Evolutionary conservation across 2,113 vertebrate species (phyloP), one percentile per base, ranked within the genome.

Genomic region (Siniperca chuatsi): DNA sequence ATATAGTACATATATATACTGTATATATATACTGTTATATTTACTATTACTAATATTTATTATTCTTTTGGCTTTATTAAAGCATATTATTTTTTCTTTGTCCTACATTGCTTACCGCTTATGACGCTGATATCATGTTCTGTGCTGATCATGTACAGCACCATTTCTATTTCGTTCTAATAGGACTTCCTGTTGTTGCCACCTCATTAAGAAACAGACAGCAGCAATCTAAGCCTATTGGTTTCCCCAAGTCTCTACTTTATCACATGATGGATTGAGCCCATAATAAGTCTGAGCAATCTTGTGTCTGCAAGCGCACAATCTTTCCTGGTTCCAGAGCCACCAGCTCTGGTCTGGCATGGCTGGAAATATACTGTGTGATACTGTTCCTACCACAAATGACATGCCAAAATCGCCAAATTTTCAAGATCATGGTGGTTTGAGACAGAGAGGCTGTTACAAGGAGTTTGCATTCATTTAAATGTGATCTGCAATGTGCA

Each of bases 211-310:
- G 80, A 75, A 61, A 75, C 86, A 84, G 81, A 71, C 81, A 1
- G 44, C 80, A 84, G 70, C 66, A 44, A 57, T 55, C 15, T 75
- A 82, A 78, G 75, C 79, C 75, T 37, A 46, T 61, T 73, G 68
- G 33, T 89, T 75, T 55, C 83, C 68, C 74, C 52, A 66, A 79
- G 87, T 82, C 58, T 71, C 64, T 20, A 21, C 82, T 85, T 72
- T 68, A 81, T 91, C 93, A 91, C 87, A 91, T 89, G 79, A 92
- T 57, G 66, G 54, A 86, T 83, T 44, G 5, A 70, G 69, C 71
- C 57, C 52, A 21, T 80, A 87, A 87, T 86, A 33, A 37, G 46
- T 69, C 75, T 68, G 69, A 91, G 67, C 62, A 62, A 64, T 85
- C 61, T 75, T 66, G 52, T 50, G 58, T 71, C 60, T 83, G 66